Conservation (phyloP, 1,140 invertebrate species). For the Drosophila leontia region DNA sequence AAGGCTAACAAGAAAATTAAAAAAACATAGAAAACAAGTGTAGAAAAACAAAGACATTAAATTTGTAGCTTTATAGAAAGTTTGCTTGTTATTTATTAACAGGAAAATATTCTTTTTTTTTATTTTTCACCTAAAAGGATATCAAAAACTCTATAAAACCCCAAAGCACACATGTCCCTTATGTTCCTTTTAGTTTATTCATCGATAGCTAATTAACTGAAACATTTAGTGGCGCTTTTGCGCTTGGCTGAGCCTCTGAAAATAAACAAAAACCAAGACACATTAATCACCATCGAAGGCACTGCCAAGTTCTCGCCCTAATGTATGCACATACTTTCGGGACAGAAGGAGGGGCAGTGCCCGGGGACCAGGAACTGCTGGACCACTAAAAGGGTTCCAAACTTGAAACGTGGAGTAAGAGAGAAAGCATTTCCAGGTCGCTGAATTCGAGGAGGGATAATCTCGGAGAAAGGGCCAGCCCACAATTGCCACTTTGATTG, state of each 20-base stretch:
- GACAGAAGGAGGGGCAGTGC: not conserved
- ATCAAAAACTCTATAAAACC: not conserved
- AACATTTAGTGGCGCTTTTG: slow-evolving; percentile 66
- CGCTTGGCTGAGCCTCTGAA: slow-evolving; percentile 65
- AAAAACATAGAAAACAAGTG: not conserved
- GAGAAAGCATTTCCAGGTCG: slow-evolving; percentile 68
- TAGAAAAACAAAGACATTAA: slow-evolving; percentile 12
- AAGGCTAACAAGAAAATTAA: not conserved
- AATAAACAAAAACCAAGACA: slow-evolving; percentile 56
- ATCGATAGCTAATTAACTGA: slow-evolving; percentile 62
- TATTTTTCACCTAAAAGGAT: not conserved
- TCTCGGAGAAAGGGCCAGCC: slow-evolving; percentile 32
- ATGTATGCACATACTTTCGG: slow-evolving; percentile 51
- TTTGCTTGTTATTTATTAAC: not conserved
- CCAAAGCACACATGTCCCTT: not conserved
- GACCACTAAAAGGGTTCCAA: slow-evolving; percentile 57
- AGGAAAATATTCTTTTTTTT: not conserved
- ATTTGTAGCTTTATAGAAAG: not conserved
- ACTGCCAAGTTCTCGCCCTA: slow-evolving; percentile 27
- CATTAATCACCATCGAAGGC: slow-evolving; percentile 67
- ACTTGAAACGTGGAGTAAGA: slow-evolving; percentile 28
- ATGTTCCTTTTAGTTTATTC: slow-evolving; percentile 3
- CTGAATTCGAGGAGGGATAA: slow-evolving; percentile 60
- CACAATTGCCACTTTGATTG: slow-evolving; percentile 75
- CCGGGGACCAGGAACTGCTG: slow-evolving; percentile 1